These are phyloP conservation scores for cattle (Bos taurus) DNA, from an alignment of 2,113 vertebrate species.

Conservation along the genomic window DNA sequence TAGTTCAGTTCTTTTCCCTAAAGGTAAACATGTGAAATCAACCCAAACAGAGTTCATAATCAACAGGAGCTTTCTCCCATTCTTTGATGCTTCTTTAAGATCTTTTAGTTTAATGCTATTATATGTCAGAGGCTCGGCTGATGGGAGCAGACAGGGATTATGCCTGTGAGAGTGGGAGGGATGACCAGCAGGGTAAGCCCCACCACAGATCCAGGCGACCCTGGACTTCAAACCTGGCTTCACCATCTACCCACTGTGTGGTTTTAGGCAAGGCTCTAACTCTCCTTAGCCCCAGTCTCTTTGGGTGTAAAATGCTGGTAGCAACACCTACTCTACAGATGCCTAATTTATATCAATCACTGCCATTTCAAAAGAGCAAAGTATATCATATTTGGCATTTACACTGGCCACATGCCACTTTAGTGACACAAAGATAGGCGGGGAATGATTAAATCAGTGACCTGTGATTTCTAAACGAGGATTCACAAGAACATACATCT, in stretches of 20 bases:
- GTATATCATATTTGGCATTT: neutral
- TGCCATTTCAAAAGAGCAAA: neutral
- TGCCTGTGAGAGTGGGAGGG: accelerated
- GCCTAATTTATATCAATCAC: neutral
- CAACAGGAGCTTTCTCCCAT: neutral
- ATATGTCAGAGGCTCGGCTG: neutral
- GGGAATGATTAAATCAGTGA: neutral
- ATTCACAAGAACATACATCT: accelerated
- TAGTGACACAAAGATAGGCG: neutral
- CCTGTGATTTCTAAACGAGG: neutral
- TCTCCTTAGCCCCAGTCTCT: neutral
- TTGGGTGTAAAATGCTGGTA: neutral
- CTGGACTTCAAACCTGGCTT: no score
- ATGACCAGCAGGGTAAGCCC: neutral
- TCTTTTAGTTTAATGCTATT: no score
- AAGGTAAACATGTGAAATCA: neutral
- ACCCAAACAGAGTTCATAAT: accelerated
- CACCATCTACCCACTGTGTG: neutral
- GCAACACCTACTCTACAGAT: neutral
- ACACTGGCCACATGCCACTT: neutral
- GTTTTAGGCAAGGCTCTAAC: neutral
- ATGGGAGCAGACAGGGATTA: neutral
- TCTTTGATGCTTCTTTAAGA: neutral
- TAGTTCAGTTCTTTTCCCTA: neutral
- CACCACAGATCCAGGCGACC: neutral